These are phyloP conservation scores for Halichoeres trimaculatus DNA, from an alignment of 2,113 vertebrate genomes.

Conservation along the genomic window DNA sequence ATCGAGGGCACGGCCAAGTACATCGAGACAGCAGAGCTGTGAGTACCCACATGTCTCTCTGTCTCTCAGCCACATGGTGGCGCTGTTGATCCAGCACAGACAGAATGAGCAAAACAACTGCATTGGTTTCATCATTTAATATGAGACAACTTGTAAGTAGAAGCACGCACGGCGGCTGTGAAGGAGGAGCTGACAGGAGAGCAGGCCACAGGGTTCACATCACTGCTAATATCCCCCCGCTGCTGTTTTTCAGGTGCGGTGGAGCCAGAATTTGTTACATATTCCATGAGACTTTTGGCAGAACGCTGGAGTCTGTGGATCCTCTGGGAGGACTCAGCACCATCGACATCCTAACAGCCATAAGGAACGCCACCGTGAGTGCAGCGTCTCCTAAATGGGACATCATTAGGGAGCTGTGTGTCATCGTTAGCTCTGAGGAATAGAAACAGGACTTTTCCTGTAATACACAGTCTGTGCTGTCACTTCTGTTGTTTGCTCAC, in stretches of 20 bases:
- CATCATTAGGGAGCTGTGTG: slow-evolving; percentile 15
- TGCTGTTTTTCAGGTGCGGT: slow-evolving; percentile 89
- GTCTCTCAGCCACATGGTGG: slow-evolving; percentile 43
- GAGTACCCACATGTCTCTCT: slow-evolving; percentile 73
- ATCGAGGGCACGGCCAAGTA: slow-evolving; percentile 99
- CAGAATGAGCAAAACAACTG: slow-evolving; percentile 44
- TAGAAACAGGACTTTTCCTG: neutral
- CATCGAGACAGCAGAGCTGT: slow-evolving; percentile 98
- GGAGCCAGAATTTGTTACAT: slow-evolving; percentile 99
- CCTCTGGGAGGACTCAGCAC: slow-evolving; percentile 96
- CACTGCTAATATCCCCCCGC: slow-evolving; percentile 44
- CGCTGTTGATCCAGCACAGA: slow-evolving; percentile 50
- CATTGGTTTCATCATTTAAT: slow-evolving; percentile 70
- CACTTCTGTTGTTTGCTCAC: neutral
- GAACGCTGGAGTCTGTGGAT: slow-evolving; percentile 97
- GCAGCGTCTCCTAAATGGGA: neutral
- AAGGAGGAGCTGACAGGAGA: slow-evolving; percentile 59
- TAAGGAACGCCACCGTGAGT: slow-evolving; percentile 97
- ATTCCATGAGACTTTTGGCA: slow-evolving; percentile 98
- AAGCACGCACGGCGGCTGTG: slow-evolving; percentile 58
- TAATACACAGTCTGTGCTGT: neutral
- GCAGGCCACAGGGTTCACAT: slow-evolving; percentile 49
- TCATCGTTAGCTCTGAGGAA: neutral
- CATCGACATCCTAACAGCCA: slow-evolving; percentile 97
- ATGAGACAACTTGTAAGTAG: slow-evolving; percentile 61